phyloP scores from a whole-genome alignment of 2,797 vertebrate genomes.

The Spheniscus humboldti region DNA sequence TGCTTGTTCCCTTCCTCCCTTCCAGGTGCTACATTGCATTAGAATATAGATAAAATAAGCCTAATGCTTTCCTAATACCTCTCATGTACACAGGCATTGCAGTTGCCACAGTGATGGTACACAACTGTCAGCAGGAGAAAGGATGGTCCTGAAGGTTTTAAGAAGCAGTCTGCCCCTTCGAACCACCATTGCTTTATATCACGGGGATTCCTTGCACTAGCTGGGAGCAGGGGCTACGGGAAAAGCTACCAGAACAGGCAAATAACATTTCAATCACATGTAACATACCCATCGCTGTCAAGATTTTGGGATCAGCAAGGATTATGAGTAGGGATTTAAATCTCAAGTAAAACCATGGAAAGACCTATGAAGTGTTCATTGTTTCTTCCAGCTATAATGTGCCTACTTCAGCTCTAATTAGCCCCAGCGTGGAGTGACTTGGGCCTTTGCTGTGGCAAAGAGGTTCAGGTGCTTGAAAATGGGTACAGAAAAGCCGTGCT shows the following conservation, averaged over 20 bases:
- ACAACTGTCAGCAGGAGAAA: not conserved
- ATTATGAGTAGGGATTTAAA: not conserved
- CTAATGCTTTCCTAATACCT: conserved; percentile 7
- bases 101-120: conserved; percentile 33
- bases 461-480: not conserved
- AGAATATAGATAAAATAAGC: conserved; percentile 38
- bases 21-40: not conserved
- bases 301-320: not conserved
- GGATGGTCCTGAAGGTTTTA: not conserved
- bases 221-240: not conserved
- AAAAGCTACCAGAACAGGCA: not conserved
- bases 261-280: not conserved
- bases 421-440: fast-evolving
- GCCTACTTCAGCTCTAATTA: not conserved
- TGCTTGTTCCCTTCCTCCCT: not conserved
- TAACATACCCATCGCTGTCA: not conserved
- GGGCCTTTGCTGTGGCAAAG: not conserved
- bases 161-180: not conserved
- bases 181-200: not conserved
- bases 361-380: not conserved
- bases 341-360: not conserved
- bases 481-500: not conserved
- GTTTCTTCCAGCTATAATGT: not conserved
- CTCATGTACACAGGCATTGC: not conserved
- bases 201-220: not conserved